Conservation (phyloP, 2,888 invertebrate species). For the Sericinus montela region DNA sequence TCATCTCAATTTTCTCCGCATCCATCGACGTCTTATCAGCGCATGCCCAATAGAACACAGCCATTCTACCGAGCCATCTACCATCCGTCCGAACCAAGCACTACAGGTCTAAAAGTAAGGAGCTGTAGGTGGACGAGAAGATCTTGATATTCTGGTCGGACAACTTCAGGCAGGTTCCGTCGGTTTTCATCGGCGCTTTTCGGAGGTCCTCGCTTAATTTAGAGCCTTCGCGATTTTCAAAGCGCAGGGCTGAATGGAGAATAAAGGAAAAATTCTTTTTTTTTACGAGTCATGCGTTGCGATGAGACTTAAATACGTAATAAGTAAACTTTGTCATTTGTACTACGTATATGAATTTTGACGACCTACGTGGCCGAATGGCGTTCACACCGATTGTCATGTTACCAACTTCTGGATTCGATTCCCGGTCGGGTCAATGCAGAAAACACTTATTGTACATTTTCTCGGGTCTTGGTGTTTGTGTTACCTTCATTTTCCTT, state of each 20-base stretch:
- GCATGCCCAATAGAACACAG: constrained; percentile 40
- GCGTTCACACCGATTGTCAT: too few species aligned
- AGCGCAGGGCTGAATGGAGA: constrained; percentile 30
- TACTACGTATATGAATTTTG: too few species aligned
- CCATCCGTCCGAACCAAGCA: constrained; percentile 29
- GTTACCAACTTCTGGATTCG: too few species aligned
- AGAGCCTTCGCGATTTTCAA: constrained; percentile 35
- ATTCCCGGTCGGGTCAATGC: too few species aligned
- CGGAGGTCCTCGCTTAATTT: constrained; percentile 36
- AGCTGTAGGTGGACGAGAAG: constrained; percentile 25
- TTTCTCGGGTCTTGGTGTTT: too few species aligned
- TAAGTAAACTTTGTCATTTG: too few species aligned
- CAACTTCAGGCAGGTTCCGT: constrained; percentile 47
- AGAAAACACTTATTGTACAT: too few species aligned
- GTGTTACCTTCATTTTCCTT: too few species aligned
- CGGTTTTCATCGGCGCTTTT: constrained; percentile 36
- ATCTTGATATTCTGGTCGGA: constrained; percentile 32
- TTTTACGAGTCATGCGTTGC: neutral
- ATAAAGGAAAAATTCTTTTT: neutral
- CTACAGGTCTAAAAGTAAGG: constrained; percentile 30
- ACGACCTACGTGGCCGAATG: too few species aligned
- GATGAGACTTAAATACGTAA: too few species aligned
- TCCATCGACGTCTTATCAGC: constrained; percentile 38
- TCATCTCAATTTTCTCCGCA: constrained; percentile 24
- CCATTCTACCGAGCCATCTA: constrained; percentile 35